Evolutionary conservation across 2,113 vertebrate species (phyloP).

Genomic region (Sceloporus undulatus): DNA sequence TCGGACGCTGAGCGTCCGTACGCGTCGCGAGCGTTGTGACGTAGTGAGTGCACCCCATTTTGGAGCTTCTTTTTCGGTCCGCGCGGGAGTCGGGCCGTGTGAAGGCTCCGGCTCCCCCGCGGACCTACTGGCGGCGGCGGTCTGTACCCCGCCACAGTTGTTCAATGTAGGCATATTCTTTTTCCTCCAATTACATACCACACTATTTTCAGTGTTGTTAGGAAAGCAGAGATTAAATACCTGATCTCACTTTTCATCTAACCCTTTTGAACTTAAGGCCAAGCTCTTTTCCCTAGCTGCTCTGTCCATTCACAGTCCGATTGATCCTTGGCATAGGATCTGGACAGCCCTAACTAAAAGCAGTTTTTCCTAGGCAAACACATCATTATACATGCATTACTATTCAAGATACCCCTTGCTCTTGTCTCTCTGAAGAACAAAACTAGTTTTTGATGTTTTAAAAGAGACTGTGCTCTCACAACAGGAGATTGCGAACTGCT

Average conservation of each 20-base stretch:
- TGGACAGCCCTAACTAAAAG: background rate
- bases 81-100: too few species aligned
- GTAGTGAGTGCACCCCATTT: too few species aligned
- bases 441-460: background rate
- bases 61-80: too few species aligned
- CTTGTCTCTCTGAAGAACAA: too few species aligned
- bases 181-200: background rate
- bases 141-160: too few species aligned
- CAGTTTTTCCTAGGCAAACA: background rate
- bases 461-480: background rate
- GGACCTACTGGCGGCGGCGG: too few species aligned
- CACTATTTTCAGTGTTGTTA: background rate
- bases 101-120: too few species aligned
- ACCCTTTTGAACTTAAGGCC: background rate
- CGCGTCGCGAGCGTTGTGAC: too few species aligned
- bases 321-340: background rate
- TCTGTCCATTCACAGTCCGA: background rate
- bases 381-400: background rate
- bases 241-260: background rate
- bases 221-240: background rate
- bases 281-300: background rate
- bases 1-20: too few species aligned
- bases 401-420: background rate
- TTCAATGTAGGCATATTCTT: background rate
- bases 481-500: too few species aligned